These are phyloP conservation scores for Tetragnatha versicolor DNA, from an alignment of 1,140 invertebrate species.

Conservation along the genomic window DNA sequence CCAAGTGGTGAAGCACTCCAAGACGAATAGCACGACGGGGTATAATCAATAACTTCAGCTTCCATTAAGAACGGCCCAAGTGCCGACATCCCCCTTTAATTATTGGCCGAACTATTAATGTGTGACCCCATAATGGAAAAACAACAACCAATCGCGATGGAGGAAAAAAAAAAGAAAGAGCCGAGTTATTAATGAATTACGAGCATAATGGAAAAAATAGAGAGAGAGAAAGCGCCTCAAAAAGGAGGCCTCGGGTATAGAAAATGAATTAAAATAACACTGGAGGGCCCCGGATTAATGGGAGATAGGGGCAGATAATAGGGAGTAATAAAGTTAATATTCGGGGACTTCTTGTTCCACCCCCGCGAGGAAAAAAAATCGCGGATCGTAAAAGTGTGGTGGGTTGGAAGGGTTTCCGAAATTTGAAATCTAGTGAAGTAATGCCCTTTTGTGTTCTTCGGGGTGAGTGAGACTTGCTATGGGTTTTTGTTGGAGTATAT, in stretches of 20 bases:
- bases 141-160: conserved; percentile 33
- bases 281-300: conserved; percentile 2
- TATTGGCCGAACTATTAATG: conserved; percentile 54
- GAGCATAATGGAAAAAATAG: conserved; percentile 38
- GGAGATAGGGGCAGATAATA: conserved; percentile 43
- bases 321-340: conserved; percentile 37
- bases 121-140: conserved; percentile 47
- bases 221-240: conserved; percentile 6
- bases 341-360: no score
- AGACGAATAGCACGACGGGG: conserved; percentile 38
- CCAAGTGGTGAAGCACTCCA: no score
- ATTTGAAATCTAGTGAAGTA: no score
- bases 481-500: no score
- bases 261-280: conserved; percentile 49
- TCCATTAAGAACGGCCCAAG: conserved; percentile 30
- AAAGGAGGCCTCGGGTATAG: neutral
- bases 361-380: no score
- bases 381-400: no score
- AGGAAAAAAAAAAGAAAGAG: conserved; percentile 22
- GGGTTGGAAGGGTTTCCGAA: no score
- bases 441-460: no score
- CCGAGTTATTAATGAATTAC: conserved; percentile 51
- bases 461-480: no score
- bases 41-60: conserved; percentile 42
- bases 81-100: conserved; percentile 43